Base-by-base conservation (phyloP, 1,140 invertebrate genomes). In the Venustaconcha ellipsiformis region DNA sequence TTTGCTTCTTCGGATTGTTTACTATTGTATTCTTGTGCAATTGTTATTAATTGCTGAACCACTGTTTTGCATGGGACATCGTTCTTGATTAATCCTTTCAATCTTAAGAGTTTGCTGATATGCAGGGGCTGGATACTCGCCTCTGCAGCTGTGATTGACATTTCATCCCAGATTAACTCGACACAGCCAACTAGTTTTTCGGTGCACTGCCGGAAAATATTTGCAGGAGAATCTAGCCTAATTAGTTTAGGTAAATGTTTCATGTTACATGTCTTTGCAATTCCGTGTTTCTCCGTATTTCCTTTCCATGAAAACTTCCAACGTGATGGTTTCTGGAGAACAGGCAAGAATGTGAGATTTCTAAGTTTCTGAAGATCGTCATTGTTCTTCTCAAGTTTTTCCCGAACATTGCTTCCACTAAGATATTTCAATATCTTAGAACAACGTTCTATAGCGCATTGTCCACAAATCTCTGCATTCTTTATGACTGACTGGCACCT, bases 271-370 rank as follows among this genome's bases (percentile, higher is more conserved):
- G 59, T 23, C 59, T n/a, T n/a, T 23, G 23, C 1, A 62, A 23
- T 62, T 62, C 23, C 23, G 14, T 62, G 59, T 62, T 18, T 23
- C 14, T 14, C n/a, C 15, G 8, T 23, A 58, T 71, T 69, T 37
- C 59, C 69, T 17, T n/a, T 20, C 74, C 74, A 76, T 15, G 68
- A 26, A 70, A 76, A 76, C 20, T 17, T 14, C 74, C 74, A 76
- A n/a, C 55, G 15, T 3, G 48, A 37, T 30, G 74, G 74, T 56
- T 30, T 12, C 11, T 23, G 26, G 8, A 71, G 20, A 59, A 71
- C 56, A 11, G 74, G 74, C 14, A 76, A n/a, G 12, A 70, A 20
- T 15, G 57, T 15, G 5, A 14, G 20, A 23, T 70, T 20, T 30
- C n/a, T 62, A 3, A 73, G 15, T 14, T 18, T 20, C 6, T 66